Evolutionary conservation across 2,797 vertebrate species (phyloP), one percentile per base, ranked within the genome.

Genomic region (Myotis pilosus): DNA sequence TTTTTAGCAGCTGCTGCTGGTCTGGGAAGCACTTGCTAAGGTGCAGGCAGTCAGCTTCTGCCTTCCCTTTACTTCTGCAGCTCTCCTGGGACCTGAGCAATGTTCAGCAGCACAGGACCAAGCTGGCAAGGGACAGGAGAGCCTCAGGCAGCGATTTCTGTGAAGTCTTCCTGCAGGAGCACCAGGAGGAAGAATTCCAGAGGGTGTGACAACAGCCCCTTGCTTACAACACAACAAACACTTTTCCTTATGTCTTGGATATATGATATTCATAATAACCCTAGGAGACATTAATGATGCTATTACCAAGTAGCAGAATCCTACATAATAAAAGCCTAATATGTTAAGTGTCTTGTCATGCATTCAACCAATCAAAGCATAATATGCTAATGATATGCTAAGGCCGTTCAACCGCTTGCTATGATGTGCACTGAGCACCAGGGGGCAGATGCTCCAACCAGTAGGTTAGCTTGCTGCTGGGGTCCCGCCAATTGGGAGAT

Each of bases 341-440:
- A 62, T 62, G 60, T 5, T 15, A 62, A 62, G 60, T 62, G 12
- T 30, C 5, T 1, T 2, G 28, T 62, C 25, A 6, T 62, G 12
- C 1, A 1, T 30, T 30, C 60, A 60, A 25, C 60, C 25, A 60
- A 60, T 60, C 25, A 30, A 62, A 62, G 28, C 12, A 3, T 62
- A 62, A 62, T 62, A 62, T 62, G 60, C 60, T 62, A 15, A 62
- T 62, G 60, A 62, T 15, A 62, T 15, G 28, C 60, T 62, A 62
- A 30, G 28, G 12, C 28, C 2, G 0, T 5, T 62, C 60, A 62
- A 62, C 28, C 1, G 12, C 28, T 62, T 2, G 5, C 25, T 62
- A 62, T 62, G 60, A 30, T 62, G 12, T 30, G 28, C 28, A 62
- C 25, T 62, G 25, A 62, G 12, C 60, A 62, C 12, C 12, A 62